Base-by-base conservation (phyloP, 2,797 vertebrate genomes). In the Crypturellus tataupa region DNA sequence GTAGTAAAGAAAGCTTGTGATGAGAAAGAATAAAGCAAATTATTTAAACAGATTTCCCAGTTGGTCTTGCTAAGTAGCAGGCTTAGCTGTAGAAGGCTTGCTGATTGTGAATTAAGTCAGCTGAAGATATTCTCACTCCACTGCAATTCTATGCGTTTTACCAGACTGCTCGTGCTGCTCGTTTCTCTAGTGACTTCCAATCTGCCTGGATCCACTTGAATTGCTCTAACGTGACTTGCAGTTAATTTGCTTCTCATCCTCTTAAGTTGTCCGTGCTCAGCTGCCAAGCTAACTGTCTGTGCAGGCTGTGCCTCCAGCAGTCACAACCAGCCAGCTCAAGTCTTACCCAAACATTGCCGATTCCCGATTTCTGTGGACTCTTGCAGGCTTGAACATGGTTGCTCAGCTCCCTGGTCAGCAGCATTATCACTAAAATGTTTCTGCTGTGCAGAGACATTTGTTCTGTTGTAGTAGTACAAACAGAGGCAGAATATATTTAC, bases 21-120 rank as follows among this genome's bases (percentile, higher is more conserved):
- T 77, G 86, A 64, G 81, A 39, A 78, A 77, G 84, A 78, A 42
- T 1, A 33, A 47, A 86, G 53, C 31, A 37, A 64, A 4, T 21
- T 63, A 25, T 91, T 90, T 85, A 56, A 83, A 37, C 33, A 86
- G 73, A 71, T 81, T 24, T 53, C 64, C 53, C 58, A 27, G 63
- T 40, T 69, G 85, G 42, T 89, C 33, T 20, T 85, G 70, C 80
- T 18, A 18, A 85, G 92, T 44, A 49, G 42, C 72, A 72, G 72
- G 62, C 75, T 90, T 75, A 67, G 87, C 72, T 83, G 40, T 46
- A 67, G 27, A n/a, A 71, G 0, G 6, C 89, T 93, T 65, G 69
- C 72, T 92, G 93, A 72, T 85, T 81, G 77, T 94, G 94, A 95
- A 79, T 91, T 70, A 92, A 95, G 73, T 76, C 89, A 93, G 73